Base-by-base conservation (phyloP, 2,113 vertebrate species). In the Eulacestoma nigropectus region DNA sequence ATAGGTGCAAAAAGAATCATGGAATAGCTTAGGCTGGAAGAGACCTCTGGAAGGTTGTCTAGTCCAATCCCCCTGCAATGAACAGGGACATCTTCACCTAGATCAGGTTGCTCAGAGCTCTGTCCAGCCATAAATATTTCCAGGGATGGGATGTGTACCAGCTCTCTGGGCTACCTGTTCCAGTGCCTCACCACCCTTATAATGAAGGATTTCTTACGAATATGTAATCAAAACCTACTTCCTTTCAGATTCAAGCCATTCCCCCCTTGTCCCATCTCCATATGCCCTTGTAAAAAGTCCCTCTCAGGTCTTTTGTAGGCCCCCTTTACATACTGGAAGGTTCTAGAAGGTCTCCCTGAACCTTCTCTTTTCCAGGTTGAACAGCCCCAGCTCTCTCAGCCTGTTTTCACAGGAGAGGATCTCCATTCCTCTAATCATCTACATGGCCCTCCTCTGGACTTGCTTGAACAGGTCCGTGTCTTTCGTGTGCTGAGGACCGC, bases 141-240 rank as follows among this genome's bases (percentile, higher is more conserved):
- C 30, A 47, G 30, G 17, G 11, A 53, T 35, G 17, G 30, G 11
- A 53, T 35, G 41, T 6, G 21, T 42, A 68, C 13, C 39, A 62
- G 12, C 32, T 76, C 18, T 68, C 17, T 10, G 10, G 55, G 30
- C 25, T 69, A 27, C 26, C 20, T 29, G 4, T 49, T 49, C 19
- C 55, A 23, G 35, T 27, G 41, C 42, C 55, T 55, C 63, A 23
- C 19, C 7, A 62, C 14, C 5, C 8, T 62, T 55, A 33, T 10
- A 69, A 26, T 23, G 32, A 49, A 83, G 41, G 15, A 55, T 47
- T 27, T 63, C 32, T 49, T 42, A 7, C 5, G 6, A 8, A 42
- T 33, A 23, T 1, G 1, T 29, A 35, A 69, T 23, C 0, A 0
- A 62, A 84, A 76, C 18, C 35, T 35, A 16, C 26, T 8, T 21